Evolutionary conservation across 2,888 invertebrate genomes (phyloP), one percentile per base, ranked within the genome.

Genomic region (Drosophila rellima): DNA sequence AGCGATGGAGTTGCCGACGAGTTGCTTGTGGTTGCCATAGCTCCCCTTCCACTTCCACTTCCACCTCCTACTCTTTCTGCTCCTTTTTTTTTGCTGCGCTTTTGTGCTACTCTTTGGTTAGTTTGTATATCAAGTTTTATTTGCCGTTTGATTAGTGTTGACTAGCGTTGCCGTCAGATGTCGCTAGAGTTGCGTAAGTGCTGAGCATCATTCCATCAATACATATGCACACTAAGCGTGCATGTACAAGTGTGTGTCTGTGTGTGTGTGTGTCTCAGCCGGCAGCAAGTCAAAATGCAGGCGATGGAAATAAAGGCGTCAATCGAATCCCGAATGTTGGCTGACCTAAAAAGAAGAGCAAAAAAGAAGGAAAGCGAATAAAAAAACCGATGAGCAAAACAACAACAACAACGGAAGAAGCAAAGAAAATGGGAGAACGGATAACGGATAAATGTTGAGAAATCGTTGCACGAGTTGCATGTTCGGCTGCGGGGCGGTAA

Each of bases 1-100:
- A 80, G 68, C 57, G 80, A 81, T 51, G 81, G 59, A 18, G 70
- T 80, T 39, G 83, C 79, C 68, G 82, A 80, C 51, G 76, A 70
- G 44, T 52, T 67, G 70, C 63, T 65, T 13, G 39, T 69, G 42
- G 60, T 76, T 64, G 75, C 72, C 77, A 77, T 75, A 13, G 33
- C n/a, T 15, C 39, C 15, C 23, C 17, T 11, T 3, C 18, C 17
- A n/a, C n/a, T n/a, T 29, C 8, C 42, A 6, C 20, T 23, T 2
- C 8, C 33, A 15, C 1, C 20, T 26, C 8, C 26, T 20, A 8
- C 17, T 35, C 26, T 10, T 44, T 26, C 2, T 13, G 26, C 13
- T 31, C 4, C 35, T 44, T 7, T 20, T 37, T 23, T 11, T 47
- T 26, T 3, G n/a, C n/a, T 31, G 4, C 13, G 17, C 52, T 13